Conservation (phyloP, 1,140 invertebrate species). For the Pygmarrhopalites habei region DNA sequence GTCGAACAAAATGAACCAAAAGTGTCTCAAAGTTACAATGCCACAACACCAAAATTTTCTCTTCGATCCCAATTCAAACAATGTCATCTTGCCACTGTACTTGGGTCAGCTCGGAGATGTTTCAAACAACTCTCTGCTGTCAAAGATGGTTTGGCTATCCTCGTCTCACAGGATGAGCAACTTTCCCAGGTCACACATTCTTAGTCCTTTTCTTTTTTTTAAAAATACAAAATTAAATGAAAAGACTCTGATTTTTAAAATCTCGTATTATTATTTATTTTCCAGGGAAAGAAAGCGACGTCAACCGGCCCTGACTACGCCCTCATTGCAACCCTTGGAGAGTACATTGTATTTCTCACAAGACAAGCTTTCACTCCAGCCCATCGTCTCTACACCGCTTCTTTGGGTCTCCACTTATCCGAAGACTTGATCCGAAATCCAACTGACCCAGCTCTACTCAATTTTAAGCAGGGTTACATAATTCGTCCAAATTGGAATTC, state of each 20-base stretch:
- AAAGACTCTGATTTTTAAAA: too few species aligned
- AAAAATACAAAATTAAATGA: too few species aligned
- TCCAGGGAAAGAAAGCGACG: neutral
- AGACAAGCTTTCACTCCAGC: constrained; percentile 16
- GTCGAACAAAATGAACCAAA: neutral
- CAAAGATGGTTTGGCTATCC: constrained; percentile 2
- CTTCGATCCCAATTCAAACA: neutral
- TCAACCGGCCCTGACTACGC: neutral
- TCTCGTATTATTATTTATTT: too few species aligned
- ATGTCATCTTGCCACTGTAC: constrained; percentile 13
- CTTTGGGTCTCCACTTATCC: constrained; percentile 24
- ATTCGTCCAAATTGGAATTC: neutral
- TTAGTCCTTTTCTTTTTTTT: too few species aligned
- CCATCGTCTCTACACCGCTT: constrained; percentile 18
- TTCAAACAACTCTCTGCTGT: constrained; percentile 5
- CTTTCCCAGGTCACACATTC: too few species aligned
- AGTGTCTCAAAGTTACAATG: too few species aligned
- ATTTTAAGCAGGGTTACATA: constrained; percentile 1
- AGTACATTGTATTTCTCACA: constrained; percentile 2
- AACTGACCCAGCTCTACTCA: neutral
- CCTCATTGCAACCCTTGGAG: neutral
- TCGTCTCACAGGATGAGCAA: constrained; percentile 15
- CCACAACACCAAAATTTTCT: neutral
- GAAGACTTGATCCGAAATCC: constrained; percentile 28
- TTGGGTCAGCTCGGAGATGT: constrained; percentile 5